Evolutionary conservation across 2,888 invertebrate species (phyloP), one percentile per base, ranked within the genome.

Genomic region (Heliconius sara): DNA sequence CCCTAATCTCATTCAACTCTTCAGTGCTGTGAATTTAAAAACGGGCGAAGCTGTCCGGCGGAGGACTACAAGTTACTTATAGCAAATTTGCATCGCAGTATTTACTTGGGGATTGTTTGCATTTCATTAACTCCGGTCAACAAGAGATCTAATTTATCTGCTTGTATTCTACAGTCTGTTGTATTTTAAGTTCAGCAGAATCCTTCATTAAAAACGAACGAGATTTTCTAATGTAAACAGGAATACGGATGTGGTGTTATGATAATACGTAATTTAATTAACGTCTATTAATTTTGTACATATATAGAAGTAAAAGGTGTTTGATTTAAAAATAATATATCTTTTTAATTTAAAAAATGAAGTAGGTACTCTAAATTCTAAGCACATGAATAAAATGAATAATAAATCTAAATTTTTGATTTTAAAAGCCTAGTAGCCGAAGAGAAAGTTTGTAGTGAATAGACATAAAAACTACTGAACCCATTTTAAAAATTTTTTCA

Each of bases 121-220:
- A 90, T 92, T 93, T 92, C 92, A 92, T 93, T 92, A 92, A 88
- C 88, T 88, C 85, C 85, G 88, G 91, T 90, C 92, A 92, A 92
- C 91, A 91, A 87, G 88, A 89, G 88, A 89, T 89, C 88, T 91
- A 90, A 91, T 91, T 92, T 91, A 89, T 89, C 87, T 85, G 84
- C 83, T 87, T 86, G 86, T 88, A 87, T 86, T 87, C 87, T 86
- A 85, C 84, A 85, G 84, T 86, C 84, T 87, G 87, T 84, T 85
- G 85, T 86, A 84, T 86, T 87, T 87, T 85, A 82, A 84, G 82
- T 85, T 84, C 77, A 84, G 82, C 82, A 81, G 81, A 83, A 84
- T 83, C 78, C 83, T 84, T 84, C 60, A 60, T 78, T 80, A 74
- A 74, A 78, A 78, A 60, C 73, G 27, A 78, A 78, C 57, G 73